Conservation (phyloP, 2,888 invertebrate genomes). For the Myopa tessellatipennis region DNA sequence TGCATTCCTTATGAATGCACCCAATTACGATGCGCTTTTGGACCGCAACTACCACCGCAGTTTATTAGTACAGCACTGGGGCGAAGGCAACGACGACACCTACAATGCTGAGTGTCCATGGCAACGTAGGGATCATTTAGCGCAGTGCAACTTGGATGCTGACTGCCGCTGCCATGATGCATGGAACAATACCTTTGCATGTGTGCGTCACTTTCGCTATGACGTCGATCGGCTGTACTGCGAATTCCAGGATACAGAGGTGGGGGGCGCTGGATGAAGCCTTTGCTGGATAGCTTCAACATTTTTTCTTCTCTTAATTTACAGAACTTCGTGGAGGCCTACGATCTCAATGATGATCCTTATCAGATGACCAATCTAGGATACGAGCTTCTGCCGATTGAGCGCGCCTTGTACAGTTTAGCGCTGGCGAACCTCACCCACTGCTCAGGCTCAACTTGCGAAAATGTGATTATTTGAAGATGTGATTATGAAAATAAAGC, state of each 20-base stretch:
- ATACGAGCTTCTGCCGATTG: conserved; percentile 69
- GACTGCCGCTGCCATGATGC: conserved; percentile 89
- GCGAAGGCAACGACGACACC: conserved; percentile 75
- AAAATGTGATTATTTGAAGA: conserved; percentile 48
- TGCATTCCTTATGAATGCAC: conserved; percentile 55
- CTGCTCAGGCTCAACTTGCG: conserved; percentile 61
- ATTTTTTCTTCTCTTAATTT: conserved; percentile 5
- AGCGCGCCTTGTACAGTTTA: conserved; percentile 70
- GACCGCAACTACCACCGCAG: conserved; percentile 67
- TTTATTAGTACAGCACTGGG: conserved; percentile 84
- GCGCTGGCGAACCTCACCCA: conserved; percentile 59
- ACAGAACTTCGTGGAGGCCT: conserved; percentile 81
- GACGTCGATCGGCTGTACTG: conserved; percentile 67
- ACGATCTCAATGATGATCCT: conserved; percentile 77
- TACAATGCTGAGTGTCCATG: conserved; percentile 76
- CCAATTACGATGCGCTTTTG: conserved; percentile 42
- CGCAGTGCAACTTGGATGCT: conserved; percentile 75
- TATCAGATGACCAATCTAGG: conserved; percentile 78
- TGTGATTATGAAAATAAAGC: no score
- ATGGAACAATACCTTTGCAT: conserved; percentile 84
- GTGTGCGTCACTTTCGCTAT: conserved; percentile 76
- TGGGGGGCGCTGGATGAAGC: conserved; percentile 49
- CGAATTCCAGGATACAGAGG: conserved; percentile 68
- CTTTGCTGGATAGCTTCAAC: neutral
- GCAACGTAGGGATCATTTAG: conserved; percentile 66